Conservation (phyloP, 2,888 invertebrate genomes). For the Napeogenes sylphis region DNA sequence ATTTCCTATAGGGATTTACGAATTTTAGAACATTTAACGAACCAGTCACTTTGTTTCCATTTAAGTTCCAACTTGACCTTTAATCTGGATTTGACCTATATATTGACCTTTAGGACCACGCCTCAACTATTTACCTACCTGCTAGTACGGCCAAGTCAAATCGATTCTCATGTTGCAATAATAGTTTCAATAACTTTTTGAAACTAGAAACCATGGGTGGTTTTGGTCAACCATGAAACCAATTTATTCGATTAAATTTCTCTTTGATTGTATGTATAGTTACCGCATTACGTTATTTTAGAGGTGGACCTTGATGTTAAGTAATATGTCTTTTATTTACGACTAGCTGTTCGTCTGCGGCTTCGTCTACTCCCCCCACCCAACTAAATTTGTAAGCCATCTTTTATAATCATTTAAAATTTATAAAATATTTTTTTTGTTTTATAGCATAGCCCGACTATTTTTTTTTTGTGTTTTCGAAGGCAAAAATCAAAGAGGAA, state of each 20-base stretch:
- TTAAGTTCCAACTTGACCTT: conserved; percentile 8
- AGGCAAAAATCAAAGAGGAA: too few species aligned
- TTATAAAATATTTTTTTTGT: too few species aligned
- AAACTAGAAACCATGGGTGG: conserved; percentile 3
- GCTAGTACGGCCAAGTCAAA: neutral
- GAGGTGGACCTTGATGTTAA: too few species aligned
- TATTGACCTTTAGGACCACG: conserved; percentile 14
- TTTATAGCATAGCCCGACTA: too few species aligned
- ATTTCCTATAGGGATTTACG: neutral
- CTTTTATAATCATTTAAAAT: too few species aligned
- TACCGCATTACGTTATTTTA: neutral
- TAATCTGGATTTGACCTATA: conserved; percentile 11
- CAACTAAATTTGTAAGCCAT: too few species aligned
- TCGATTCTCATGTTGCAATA: conserved; percentile 2
- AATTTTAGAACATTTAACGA: neutral
- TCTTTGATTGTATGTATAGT: conserved; percentile 5
- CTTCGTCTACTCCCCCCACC: too few species aligned
- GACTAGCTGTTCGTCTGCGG: too few species aligned
- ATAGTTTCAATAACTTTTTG: neutral
- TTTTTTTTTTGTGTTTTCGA: too few species aligned
- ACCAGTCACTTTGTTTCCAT: neutral
- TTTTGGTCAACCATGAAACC: conserved; percentile 7
- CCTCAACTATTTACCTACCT: conserved; percentile 4
- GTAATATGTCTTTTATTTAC: too few species aligned
- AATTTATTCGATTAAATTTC: conserved; percentile 5